Conservation (phyloP, 2,888 invertebrate genomes). For the Boloria selene region DNA sequence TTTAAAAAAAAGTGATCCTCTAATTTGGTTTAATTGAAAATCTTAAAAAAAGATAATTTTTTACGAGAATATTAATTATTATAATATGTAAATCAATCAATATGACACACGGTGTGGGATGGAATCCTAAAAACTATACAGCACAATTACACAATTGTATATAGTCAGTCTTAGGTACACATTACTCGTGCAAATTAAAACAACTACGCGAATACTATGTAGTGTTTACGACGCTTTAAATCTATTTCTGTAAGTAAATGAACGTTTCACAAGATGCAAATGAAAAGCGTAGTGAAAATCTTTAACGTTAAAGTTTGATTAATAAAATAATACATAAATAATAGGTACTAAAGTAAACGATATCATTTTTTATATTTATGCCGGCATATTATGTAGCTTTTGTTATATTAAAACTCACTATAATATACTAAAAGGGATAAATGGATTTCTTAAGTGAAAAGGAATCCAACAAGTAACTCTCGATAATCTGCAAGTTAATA, state of each 20-base stretch:
- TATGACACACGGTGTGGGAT: neutral
- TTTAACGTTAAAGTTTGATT: neutral
- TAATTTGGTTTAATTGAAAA: no score
- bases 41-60: no score
- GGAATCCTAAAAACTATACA: conserved; percentile 33
- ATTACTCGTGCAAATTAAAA: conserved; percentile 10
- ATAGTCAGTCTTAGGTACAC: neutral
- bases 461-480: no score
- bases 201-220: conserved; percentile 1
- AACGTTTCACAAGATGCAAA: conserved; percentile 1
- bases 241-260: neutral
- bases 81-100: no score
- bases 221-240: neutral
- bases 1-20: no score
- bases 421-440: no score
- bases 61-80: no score
- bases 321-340: neutral
- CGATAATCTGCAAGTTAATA: no score
- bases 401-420: no score
- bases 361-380: no score
- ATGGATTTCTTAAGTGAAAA: no score
- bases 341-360: neutral
- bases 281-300: neutral
- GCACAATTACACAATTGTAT: conserved; percentile 23
- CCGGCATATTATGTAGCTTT: no score